Conservation (phyloP, 2,113 vertebrate species). For the Chunga burmeisteri region DNA sequence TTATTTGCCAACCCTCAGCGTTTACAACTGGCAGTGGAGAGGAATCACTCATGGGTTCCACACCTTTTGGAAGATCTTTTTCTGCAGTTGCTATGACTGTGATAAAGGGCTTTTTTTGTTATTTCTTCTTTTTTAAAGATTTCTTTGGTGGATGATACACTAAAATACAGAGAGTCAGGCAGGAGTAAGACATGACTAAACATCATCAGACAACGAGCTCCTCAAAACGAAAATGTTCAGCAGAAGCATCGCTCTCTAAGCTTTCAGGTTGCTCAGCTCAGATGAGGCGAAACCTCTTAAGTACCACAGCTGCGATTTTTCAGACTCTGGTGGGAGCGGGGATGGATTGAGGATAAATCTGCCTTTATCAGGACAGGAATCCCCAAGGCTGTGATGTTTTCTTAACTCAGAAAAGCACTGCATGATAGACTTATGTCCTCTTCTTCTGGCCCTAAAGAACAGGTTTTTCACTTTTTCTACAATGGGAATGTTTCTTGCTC, state of each 20-base stretch:
- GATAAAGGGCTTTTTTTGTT: background rate
- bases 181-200: background rate
- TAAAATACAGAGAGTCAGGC: background rate
- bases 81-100: background rate
- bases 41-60: background rate
- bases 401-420: background rate
- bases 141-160: background rate
- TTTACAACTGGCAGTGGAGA: background rate
- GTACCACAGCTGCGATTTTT: background rate
- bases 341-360: background rate
- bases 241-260: background rate
- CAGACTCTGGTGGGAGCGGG: background rate
- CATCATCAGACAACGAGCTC: background rate
- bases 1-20: background rate
- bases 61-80: no score
- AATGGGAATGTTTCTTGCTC: background rate
- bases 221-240: background rate
- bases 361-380: background rate
- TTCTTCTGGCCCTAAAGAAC: background rate
- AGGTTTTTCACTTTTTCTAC: background rate
- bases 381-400: background rate
- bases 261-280: background rate
- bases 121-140: background rate
- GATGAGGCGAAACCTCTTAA: background rate
- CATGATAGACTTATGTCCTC: background rate